A percentile compares a stretch with the other conserved stretches of the same genome.
phyloP scores from a whole-genome alignment of 64 coral and sea anemone genomes.

The Trachythela sp. region DNA sequence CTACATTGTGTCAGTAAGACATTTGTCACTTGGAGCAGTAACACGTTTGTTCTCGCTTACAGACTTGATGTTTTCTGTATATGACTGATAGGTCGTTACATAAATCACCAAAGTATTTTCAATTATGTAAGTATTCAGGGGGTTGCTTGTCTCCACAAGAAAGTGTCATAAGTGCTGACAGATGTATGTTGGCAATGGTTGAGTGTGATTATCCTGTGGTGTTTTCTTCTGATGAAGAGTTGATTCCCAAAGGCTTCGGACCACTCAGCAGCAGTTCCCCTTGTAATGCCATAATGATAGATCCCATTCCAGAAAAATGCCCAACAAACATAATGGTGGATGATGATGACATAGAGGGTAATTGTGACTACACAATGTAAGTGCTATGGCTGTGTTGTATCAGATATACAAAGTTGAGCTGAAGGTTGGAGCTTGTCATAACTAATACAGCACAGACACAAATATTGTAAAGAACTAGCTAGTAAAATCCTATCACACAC shows the following conservation, averaged over 20 bases:
- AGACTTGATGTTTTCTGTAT: constrained; percentile 12
- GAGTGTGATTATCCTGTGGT: not conserved
- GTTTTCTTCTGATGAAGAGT: not conserved
- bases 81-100: constrained; percentile 4
- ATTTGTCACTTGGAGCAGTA: not conserved
- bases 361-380: not conserved
- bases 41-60: constrained; percentile 1
- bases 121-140: not conserved
- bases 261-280: not conserved
- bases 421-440: no score
- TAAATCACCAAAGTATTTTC: constrained; percentile 4
- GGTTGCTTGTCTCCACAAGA: not conserved
- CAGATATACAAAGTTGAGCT: no score
- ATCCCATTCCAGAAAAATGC: not conserved
- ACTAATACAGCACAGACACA: no score
- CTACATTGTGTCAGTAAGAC: constrained; percentile 11
- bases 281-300: not conserved
- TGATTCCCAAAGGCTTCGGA: not conserved
- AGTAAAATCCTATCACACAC: no score
- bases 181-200: not conserved
- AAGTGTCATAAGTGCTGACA: not conserved
- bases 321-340: not conserved
- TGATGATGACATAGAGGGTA: no score
- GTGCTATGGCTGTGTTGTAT: no score
- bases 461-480: no score